Percentiles rank a stretch among this genome's conserved stretches.
phyloP scores from a whole-genome alignment of 2,797 vertebrate species.

The Dipus sagitta region DNA sequence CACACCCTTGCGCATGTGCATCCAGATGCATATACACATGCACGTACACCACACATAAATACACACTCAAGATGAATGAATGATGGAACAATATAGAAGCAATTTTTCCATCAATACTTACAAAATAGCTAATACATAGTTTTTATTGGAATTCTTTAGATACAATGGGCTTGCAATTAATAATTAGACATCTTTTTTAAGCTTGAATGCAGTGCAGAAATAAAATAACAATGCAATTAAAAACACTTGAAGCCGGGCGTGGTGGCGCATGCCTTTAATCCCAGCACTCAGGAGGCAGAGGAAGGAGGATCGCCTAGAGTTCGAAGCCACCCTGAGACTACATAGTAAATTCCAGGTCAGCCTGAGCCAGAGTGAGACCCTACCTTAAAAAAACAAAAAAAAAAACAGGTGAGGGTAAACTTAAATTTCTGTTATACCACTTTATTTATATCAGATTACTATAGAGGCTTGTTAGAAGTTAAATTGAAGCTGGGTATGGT shows the following conservation, averaged over 20 bases:
- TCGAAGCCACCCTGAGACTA: too few species aligned
- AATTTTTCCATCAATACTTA: background rate
- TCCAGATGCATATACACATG: too few species aligned
- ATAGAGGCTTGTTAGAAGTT: background rate
- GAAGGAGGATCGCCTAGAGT: too few species aligned
- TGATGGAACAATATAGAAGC: background rate
- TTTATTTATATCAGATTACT: slow-evolving; percentile 29
- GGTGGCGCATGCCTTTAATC: too few species aligned
- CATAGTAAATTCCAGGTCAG: too few species aligned
- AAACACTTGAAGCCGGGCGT: background rate
- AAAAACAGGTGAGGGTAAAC: background rate
- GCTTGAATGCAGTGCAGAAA: background rate
- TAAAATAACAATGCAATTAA: background rate
- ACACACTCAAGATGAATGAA: background rate
- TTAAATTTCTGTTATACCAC: slow-evolving; percentile 54
- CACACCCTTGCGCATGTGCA: too few species aligned
- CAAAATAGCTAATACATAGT: background rate
- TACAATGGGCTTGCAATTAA: background rate
- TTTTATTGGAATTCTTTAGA: slow-evolving; percentile 49
- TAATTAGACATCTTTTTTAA: slow-evolving; percentile 36
- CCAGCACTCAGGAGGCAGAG: too few species aligned
- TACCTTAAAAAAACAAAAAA: too few species aligned
- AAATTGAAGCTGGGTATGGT: background rate
- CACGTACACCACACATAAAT: too few species aligned
- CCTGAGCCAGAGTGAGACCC: too few species aligned